A percentile compares a stretch with the other conserved stretches of the same genome.
Evolutionary conservation across 2,888 invertebrate species (phyloP).

Genomic region (Morinoia aosen): DNA sequence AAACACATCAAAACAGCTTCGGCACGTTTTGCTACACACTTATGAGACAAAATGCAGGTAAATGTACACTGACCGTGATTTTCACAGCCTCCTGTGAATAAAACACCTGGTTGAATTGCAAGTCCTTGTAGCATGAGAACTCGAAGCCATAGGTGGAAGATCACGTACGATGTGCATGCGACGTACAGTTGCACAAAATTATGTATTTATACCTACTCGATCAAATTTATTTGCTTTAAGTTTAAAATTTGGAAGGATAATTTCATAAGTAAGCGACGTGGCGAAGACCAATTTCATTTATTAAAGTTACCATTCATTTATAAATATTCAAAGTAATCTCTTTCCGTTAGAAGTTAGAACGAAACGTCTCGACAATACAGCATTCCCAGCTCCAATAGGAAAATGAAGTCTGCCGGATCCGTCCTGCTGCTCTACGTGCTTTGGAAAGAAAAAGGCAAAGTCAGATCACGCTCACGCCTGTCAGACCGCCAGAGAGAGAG

Average conservation of each 20-base stretch:
- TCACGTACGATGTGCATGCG: neutral
- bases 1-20: neutral
- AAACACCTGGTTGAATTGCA: neutral
- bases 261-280: neutral
- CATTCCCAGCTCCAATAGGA: neutral
- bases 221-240: neutral
- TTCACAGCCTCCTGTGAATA: neutral
- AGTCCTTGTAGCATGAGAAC: conserved; percentile 5
- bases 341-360: neutral
- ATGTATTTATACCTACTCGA: neutral
- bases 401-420: neutral
- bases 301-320: neutral
- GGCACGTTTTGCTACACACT: neutral
- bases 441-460: neutral
- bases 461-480: neutral
- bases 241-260: neutral
- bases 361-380: neutral
- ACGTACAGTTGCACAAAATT: neutral
- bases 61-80: neutral
- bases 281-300: neutral
- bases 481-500: neutral
- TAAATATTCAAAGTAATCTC: neutral
- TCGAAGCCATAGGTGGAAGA: neutral
- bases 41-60: neutral
- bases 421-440: neutral